Conservation (phyloP, 2,888 invertebrate species). For the Hedychridium roseum region DNA sequence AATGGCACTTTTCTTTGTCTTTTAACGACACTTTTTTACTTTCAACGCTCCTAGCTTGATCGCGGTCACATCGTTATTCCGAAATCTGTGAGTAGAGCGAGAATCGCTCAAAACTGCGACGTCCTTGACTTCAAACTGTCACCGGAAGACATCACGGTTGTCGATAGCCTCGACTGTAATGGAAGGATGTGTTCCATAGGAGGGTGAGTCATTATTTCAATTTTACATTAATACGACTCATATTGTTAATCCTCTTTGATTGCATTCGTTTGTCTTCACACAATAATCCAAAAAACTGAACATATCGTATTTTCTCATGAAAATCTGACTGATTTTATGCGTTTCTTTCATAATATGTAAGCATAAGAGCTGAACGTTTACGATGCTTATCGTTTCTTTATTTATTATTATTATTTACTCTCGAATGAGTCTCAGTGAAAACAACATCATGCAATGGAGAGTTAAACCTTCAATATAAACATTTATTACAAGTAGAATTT, state of each 20-base stretch:
- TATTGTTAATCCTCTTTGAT: too few relatives aligned
- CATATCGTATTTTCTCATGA: not conserved
- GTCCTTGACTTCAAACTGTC: constrained; percentile 72
- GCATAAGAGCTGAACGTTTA: too few relatives aligned
- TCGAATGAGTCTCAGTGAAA: too few relatives aligned
- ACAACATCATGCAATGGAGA: too few relatives aligned
- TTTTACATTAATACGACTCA: too few relatives aligned
- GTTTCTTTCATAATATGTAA: too few relatives aligned
- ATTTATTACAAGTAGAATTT: not conserved
- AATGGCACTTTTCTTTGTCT: not conserved
- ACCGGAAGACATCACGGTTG: constrained; percentile 64
- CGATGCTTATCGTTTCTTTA: too few relatives aligned
- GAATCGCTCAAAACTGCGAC: constrained; percentile 72
- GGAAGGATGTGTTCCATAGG: constrained; percentile 72
- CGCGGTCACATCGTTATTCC: constrained; percentile 69
- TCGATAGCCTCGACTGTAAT: constrained; percentile 67
- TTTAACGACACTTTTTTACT: not conserved
- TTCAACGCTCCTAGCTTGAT: constrained; percentile 37
- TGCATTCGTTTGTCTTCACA: too few relatives aligned
- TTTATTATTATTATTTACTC: too few relatives aligned
- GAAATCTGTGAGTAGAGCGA: constrained; percentile 70
- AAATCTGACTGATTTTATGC: not conserved
- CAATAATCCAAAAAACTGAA: constrained; percentile 4
- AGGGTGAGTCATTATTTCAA: constrained; percentile 68
- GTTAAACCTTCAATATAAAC: not conserved